Percentiles rank a stretch among this genome's conserved stretches.
Evolutionary conservation across 2,888 invertebrate genomes (phyloP).

Genomic region (Campoplex nolae): DNA sequence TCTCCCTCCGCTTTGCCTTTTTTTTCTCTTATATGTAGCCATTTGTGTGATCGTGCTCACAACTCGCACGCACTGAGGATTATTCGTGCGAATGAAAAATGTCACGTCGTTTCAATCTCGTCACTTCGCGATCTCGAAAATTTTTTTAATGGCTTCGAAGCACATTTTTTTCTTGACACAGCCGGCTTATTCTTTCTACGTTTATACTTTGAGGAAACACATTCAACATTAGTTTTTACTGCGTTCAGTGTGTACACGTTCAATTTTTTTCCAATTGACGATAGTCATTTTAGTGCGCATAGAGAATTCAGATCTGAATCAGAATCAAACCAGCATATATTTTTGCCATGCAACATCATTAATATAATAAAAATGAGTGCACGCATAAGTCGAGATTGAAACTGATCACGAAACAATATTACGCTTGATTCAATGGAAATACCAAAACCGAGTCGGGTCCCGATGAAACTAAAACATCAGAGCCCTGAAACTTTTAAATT

Average conservation of each 20-base stretch:
- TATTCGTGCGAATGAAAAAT: constrained; percentile 57
- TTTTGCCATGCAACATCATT: too few species aligned
- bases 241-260: neutral
- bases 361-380: too few species aligned
- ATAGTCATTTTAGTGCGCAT: neutral
- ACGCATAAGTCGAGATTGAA: too few species aligned
- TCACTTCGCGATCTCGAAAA: constrained; percentile 31
- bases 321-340: too few species aligned
- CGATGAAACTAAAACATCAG: too few species aligned
- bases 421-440: too few species aligned
- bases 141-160: constrained; percentile 7
- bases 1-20: neutral
- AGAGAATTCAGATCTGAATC: too few species aligned
- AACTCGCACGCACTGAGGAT: constrained; percentile 40
- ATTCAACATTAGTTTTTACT: neutral
- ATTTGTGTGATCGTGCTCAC: constrained; percentile 46
- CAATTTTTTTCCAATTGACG: neutral
- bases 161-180: neutral
- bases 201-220: neutral
- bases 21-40: constrained; percentile 4
- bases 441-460: too few species aligned
- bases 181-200: neutral
- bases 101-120: constrained; percentile 59
- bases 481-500: too few species aligned
- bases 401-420: too few species aligned